These are phyloP conservation scores for Anoplopoma fimbria DNA, from an alignment of 2,113 vertebrate species.

Conservation along the genomic window DNA sequence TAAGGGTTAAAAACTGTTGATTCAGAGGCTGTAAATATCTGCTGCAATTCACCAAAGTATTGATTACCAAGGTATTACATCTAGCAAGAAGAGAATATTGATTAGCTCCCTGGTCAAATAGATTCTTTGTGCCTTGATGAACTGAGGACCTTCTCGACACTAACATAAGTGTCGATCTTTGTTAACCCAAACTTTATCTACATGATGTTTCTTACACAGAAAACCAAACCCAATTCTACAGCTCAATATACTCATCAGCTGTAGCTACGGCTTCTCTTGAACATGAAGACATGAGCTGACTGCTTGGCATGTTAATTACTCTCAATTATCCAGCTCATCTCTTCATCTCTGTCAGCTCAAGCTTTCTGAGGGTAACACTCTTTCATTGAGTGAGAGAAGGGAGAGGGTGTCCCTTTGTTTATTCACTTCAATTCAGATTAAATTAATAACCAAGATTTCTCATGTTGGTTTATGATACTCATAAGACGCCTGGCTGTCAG, in stretches of 20 bases:
- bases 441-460: conserved; percentile 36
- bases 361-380: conserved; percentile 11
- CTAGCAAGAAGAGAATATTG: conserved; percentile 7
- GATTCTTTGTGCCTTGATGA: neutral
- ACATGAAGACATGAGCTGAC: conserved; percentile 13
- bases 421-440: conserved; percentile 8
- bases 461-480: neutral
- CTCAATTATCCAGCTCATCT: conserved; percentile 46
- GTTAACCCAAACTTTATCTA: too few species aligned
- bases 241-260: conserved; percentile 3
- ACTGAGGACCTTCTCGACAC: conserved; percentile 1
- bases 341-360: conserved; percentile 12
- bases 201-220: too few species aligned
- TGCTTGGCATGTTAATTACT: conserved; percentile 40
- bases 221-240: neutral
- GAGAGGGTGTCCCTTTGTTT: neutral
- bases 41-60: conserved; percentile 13
- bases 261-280: neutral
- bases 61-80: conserved; percentile 39
- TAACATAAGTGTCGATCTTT: too few species aligned
- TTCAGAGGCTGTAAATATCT: neutral
- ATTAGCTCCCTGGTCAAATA: conserved; percentile 22
- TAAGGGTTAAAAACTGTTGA: neutral
- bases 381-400: neutral
- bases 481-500: neutral